These are phyloP conservation scores for Drosophila rubida DNA, from an alignment of 2,888 invertebrate genomes.

Conservation along the genomic window DNA sequence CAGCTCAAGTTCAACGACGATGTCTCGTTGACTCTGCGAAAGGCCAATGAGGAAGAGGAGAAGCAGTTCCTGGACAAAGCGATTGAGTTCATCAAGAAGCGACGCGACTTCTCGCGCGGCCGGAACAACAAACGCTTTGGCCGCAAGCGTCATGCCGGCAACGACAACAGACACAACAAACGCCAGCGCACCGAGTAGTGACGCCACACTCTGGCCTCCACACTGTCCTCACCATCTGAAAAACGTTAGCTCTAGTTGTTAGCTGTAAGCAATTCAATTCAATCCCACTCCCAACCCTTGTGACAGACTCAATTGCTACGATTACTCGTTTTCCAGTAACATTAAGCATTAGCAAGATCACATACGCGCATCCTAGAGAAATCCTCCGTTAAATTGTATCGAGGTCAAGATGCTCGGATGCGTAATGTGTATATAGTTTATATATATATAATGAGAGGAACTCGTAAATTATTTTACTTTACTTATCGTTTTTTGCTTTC, in stretches of 20 bases:
- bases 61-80: slow-evolving; percentile 88
- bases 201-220: neutral
- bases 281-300: slow-evolving; percentile 10
- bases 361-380: neutral
- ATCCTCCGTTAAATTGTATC: no score
- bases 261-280: slow-evolving; percentile 52
- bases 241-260: slow-evolving; percentile 67
- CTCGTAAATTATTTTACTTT: slow-evolving; percentile 62
- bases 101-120: slow-evolving; percentile 85
- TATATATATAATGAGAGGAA: slow-evolving; percentile 42
- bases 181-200: slow-evolving; percentile 66
- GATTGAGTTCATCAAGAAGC: slow-evolving; percentile 87
- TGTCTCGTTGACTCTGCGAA: slow-evolving; percentile 86
- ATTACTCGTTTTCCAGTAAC: slow-evolving; percentile 51
- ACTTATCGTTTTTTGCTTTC: slow-evolving; percentile 37
- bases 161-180: slow-evolving; percentile 72
- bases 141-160: slow-evolving; percentile 81
- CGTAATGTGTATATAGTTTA: slow-evolving; percentile 58
- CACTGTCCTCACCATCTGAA: slow-evolving; percentile 5
- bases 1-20: slow-evolving; percentile 85
- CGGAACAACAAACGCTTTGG: slow-evolving; percentile 74
- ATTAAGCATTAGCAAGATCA: slow-evolving; percentile 22
- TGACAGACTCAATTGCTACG: slow-evolving; percentile 40
- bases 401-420: neutral
- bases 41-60: slow-evolving; percentile 91